Evolutionary conservation across 2,888 invertebrate species (phyloP).

Genomic region (Acrobeloides nanus): DNA sequence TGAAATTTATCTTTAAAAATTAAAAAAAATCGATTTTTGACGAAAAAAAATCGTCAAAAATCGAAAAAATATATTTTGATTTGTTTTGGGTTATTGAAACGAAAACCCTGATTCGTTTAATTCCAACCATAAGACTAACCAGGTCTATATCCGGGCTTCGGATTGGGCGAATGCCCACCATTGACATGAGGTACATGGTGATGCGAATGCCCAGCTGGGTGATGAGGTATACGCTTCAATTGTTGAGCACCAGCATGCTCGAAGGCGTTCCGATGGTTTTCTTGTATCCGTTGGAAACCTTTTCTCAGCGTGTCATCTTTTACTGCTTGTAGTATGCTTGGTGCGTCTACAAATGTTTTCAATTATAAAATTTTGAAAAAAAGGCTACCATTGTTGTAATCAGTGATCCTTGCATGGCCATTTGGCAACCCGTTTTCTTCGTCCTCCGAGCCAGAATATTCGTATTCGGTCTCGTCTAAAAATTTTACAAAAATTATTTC

Average conservation of each 20-base stretch:
- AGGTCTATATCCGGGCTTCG: no score
- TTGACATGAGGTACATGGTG: constrained; percentile 10
- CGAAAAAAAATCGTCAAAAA: no score
- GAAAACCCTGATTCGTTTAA: no score
- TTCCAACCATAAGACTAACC: no score
- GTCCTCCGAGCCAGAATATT: constrained; percentile 89
- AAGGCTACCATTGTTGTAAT: background rate
- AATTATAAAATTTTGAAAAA: background rate
- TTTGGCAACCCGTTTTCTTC: constrained; percentile 82
- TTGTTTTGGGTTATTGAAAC: no score
- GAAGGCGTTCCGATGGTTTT: constrained; percentile 39
- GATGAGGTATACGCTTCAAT: constrained; percentile 32
- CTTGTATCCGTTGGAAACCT: constrained; percentile 96
- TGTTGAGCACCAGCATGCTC: constrained; percentile 40
- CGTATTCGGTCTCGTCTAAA: constrained; percentile 68
- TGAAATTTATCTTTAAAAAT: no score
- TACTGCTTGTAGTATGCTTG: constrained; percentile 77
- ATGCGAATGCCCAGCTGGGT: constrained; percentile 11
- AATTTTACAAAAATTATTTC: no score
- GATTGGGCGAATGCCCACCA: background rate
- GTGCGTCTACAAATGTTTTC: background rate
- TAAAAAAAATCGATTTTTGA: no score
- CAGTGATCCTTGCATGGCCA: constrained; percentile 65
- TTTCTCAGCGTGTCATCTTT: constrained; percentile 89
- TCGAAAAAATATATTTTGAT: no score